A percentile compares a stretch with the other conserved stretches of the same genome.
phyloP scores from a whole-genome alignment of 2,888 invertebrate genomes.

The Eupsilia transversa region DNA sequence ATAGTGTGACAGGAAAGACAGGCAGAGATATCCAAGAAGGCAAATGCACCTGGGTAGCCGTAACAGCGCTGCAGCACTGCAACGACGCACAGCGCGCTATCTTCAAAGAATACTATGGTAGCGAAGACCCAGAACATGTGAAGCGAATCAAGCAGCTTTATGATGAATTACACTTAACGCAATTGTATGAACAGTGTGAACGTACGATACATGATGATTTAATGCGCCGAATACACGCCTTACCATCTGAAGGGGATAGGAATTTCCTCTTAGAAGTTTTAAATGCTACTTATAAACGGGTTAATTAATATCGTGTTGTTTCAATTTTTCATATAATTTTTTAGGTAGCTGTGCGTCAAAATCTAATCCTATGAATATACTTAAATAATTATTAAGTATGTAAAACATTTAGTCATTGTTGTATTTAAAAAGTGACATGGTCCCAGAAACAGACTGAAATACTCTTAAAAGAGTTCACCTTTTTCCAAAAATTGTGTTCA shows the following conservation, averaged over 20 bases:
- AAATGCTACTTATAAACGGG: conserved; percentile 16
- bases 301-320: background rate
- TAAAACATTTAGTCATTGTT: no score
- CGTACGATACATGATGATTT: conserved; percentile 16
- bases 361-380: no score
- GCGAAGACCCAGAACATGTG: conserved; percentile 91
- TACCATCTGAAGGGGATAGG: conserved; percentile 28
- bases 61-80: conserved; percentile 94
- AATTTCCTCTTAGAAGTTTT: conserved; percentile 32
- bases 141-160: conserved; percentile 78
- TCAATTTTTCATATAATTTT: no score
- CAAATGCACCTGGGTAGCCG: conserved; percentile 97
- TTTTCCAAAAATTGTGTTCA: no score
- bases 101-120: conserved; percentile 92
- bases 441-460: no score
- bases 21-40: conserved; percentile 97
- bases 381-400: no score
- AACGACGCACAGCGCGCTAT: conserved; percentile 90
- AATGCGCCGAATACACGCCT: conserved; percentile 18
- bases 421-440: no score
- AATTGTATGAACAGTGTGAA: conserved; percentile 27
- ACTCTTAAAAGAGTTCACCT: no score
- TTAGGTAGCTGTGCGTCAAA: no score
- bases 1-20: conserved; percentile 28
- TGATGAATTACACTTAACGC: conserved; percentile 91